Conservation (phyloP, 1,140 invertebrate genomes). For the Lineus longissimus region DNA sequence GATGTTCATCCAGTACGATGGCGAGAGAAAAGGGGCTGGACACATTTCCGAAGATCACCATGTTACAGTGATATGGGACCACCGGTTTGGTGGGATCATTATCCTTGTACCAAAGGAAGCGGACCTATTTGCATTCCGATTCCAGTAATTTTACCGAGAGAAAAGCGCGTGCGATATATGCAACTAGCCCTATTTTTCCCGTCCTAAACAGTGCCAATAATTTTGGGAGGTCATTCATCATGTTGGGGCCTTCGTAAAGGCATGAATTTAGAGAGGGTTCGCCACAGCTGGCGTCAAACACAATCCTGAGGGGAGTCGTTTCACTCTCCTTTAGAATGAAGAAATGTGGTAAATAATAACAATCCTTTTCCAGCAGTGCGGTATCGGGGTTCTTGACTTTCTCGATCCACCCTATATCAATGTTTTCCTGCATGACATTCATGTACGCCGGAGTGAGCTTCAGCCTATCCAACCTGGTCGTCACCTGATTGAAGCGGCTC, state of each 20-base stretch:
- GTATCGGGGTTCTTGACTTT: too few species aligned
- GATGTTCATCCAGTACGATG: neutral
- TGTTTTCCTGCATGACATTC: too few species aligned
- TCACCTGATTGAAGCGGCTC: too few species aligned
- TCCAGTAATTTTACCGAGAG: neutral
- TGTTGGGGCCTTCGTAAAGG: neutral
- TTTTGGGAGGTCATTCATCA: neutral
- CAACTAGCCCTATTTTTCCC: neutral
- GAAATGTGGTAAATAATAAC: neutral
- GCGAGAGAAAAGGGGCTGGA: conserved; percentile 1
- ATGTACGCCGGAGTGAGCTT: too few species aligned
- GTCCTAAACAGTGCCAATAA: neutral
- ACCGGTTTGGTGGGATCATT: neutral
- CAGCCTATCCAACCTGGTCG: too few species aligned
- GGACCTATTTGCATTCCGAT: neutral
- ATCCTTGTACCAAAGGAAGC: neutral
- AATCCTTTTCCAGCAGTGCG: neutral
- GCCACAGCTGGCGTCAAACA: neutral
- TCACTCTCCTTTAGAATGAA: neutral
- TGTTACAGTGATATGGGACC: conserved; percentile 7
- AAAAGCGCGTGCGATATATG: neutral
- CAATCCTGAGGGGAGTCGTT: conserved; percentile 1
- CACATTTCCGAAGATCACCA: conserved; percentile 5
- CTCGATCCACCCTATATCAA: too few species aligned
- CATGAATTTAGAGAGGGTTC: neutral